Base-by-base conservation (phyloP, 2,797 vertebrate species). In the Pterois miles region DNA sequence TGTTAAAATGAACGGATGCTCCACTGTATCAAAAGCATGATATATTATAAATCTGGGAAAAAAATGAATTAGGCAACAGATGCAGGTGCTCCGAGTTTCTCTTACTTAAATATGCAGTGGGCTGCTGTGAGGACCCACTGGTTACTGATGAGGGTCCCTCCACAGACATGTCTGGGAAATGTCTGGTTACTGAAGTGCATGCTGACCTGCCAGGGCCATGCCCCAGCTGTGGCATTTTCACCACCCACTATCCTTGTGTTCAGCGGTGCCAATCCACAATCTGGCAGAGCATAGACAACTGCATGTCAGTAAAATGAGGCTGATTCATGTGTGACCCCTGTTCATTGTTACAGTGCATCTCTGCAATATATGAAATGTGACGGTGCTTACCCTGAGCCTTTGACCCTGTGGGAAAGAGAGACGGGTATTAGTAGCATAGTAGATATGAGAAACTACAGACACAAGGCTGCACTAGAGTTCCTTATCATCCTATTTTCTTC, bases 171-270 rank as follows among this genome's bases (percentile, higher is more conserved):
- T 43, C 8, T 0, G 7, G 6, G 2, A 20, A 0, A 0, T 0
- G 2, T 0, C 0, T 0, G 0, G 0, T 0, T 0, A 0, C 0
- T 3, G 4, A 43, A 0, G 46, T 92, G 89, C 1, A 95, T 0
- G 23, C 93, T 94, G 77, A 78, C 91, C 82, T 93, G 91, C 93
- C 94, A 95, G 11, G 94, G 94, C 94, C 94, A 95, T 0, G 81
- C 71, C 0, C 93, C 93, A 0, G 66, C 67, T 5, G 18, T 1
- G 2, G 93, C 86, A 18, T 81, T 64, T 0, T 8, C 6, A 4
- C 94, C 94, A 13, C 93, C 93, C 13, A 94, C 93, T 40, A 94
- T 64, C 65, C 6, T 88, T 2, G 70, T 81, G 76, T 87, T 93
- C 16, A 93, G 78, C 43, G 85, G 85, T 4, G 93, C 87, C 9